Evolutionary conservation across 2,888 invertebrate species (phyloP).

Genomic region (Parelbella ahira): DNA sequence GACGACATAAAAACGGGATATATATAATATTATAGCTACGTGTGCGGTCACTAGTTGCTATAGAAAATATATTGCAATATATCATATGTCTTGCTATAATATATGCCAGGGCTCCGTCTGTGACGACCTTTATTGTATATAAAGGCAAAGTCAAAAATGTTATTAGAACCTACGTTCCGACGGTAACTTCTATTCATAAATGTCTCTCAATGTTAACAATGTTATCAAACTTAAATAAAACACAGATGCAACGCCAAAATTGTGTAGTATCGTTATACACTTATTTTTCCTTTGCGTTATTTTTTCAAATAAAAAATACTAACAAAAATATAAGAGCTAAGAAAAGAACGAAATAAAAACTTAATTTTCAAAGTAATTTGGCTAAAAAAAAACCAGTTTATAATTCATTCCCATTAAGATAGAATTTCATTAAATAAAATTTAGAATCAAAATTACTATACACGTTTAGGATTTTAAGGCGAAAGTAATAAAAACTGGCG

Average conservation of each 20-base stretch:
- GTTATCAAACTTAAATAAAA: slow-evolving; percentile 30
- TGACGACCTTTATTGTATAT: too few species aligned
- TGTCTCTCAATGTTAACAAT: slow-evolving; percentile 24
- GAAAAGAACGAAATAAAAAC: slow-evolving; percentile 12
- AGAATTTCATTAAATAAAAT: slow-evolving; percentile 26
- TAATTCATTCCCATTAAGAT: slow-evolving; percentile 22
- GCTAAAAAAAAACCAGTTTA: slow-evolving; percentile 19
- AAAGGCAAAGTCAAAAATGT: too few species aligned
- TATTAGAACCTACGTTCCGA: too few species aligned
- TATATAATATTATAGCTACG: too few species aligned
- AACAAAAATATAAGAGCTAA: slow-evolving; percentile 15
- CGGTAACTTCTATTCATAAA: slow-evolving; percentile 30
- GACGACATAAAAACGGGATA: too few species aligned
- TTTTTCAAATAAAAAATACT: slow-evolving; percentile 15
- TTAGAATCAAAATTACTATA: slow-evolving; percentile 33
- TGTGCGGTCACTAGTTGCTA: too few species aligned
- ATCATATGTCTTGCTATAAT: too few species aligned
- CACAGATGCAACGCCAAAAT: too few species aligned
- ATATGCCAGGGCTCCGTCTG: too few species aligned
- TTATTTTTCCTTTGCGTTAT: too few species aligned
- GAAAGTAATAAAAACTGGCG: not conserved
- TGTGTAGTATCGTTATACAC: too few species aligned
- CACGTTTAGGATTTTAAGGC: slow-evolving; percentile 29
- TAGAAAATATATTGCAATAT: too few species aligned
- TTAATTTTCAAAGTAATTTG: slow-evolving; percentile 23